Conservation (phyloP, 2,113 vertebrate genomes). For the Trematomus loennbergii region DNA sequence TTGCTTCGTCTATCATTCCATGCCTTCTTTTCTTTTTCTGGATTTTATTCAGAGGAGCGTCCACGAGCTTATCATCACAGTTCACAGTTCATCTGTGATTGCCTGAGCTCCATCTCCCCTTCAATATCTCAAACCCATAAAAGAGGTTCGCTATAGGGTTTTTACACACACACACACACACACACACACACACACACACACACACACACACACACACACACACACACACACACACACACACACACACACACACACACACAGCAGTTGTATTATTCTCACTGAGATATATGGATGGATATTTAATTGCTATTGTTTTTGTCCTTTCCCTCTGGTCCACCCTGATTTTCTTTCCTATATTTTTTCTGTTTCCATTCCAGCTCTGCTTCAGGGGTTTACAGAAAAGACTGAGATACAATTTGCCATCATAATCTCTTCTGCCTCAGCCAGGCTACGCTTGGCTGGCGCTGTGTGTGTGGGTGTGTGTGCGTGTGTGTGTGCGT, state of each 20-base stretch:
- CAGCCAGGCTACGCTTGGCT: constrained; percentile 40
- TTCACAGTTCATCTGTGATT: constrained; percentile 54
- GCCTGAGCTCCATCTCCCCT: background rate
- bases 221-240: background rate
- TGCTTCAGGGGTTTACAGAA: constrained; percentile 57
- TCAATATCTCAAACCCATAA: constrained; percentile 9
- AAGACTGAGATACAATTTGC: constrained; percentile 66
- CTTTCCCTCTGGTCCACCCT: constrained; percentile 20
- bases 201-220: background rate
- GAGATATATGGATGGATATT: constrained; percentile 52
- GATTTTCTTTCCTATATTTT: constrained; percentile 44
- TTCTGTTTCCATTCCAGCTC: constrained; percentile 53
- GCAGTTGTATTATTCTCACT: constrained; percentile 25
- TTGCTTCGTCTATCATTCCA: background rate
- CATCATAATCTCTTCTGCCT: constrained; percentile 59
- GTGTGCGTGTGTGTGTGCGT: background rate
- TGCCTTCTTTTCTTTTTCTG: background rate
- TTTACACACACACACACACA: background rate
- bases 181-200: background rate
- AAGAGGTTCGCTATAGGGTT: background rate
- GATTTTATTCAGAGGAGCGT: constrained; percentile 20
- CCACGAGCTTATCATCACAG: constrained; percentile 50
- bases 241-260: background rate
- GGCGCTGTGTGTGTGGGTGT: constrained; percentile 4
- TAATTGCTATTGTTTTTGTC: constrained; percentile 56